phyloP scores from a whole-genome alignment of 2,797 vertebrate genomes.

The Cyprinella venusta region DNA sequence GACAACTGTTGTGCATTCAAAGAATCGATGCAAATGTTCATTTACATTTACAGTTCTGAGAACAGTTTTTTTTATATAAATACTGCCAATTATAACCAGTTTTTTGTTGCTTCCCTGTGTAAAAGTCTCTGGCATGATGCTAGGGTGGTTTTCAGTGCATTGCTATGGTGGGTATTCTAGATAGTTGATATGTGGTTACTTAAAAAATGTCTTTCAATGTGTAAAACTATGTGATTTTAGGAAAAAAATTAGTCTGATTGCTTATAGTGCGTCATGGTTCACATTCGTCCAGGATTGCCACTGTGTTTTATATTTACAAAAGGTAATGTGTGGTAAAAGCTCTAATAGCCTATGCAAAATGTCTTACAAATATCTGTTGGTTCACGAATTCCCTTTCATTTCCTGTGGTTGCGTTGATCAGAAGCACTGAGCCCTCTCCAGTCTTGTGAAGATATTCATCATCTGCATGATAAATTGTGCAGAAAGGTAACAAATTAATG shows the following conservation, averaged over 20 bases:
- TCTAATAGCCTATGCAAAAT: neutral
- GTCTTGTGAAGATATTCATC: slow-evolving; percentile 86
- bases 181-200: neutral
- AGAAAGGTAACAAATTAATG: neutral
- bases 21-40: neutral
- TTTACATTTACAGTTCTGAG: neutral
- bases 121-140: neutral
- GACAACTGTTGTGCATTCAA: neutral
- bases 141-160: neutral
- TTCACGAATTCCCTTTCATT: slow-evolving; percentile 72
- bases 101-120: neutral
- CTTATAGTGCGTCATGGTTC: neutral
- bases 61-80: neutral
- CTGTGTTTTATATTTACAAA: neutral
- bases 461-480: slow-evolving; percentile 71
- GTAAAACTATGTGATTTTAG: neutral
- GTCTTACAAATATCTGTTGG: slow-evolving; percentile 81
- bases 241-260: neutral
- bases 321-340: neutral
- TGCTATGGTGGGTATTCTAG: neutral
- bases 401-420: slow-evolving; percentile 74
- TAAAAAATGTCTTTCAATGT: neutral
- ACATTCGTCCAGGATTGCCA: neutral
- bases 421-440: slow-evolving; percentile 75
- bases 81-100: neutral